Evolutionary conservation across 2,797 vertebrate genomes (phyloP), one percentile per base, ranked within the genome.

Genomic region (Nannoperca obscura): DNA sequence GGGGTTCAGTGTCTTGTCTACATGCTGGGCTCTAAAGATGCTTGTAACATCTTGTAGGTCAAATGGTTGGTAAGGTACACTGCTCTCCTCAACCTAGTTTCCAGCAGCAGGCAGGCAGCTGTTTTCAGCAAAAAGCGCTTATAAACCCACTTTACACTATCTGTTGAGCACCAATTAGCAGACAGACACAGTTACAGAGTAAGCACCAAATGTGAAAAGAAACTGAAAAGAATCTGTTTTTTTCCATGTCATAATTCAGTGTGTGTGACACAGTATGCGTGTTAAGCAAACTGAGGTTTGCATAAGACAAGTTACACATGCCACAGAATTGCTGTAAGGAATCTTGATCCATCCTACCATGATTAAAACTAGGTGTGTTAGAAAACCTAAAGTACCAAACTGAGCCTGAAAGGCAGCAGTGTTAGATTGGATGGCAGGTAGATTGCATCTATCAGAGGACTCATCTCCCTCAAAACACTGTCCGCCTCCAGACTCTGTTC

Each of bases 381-480:
- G 66, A 54, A 68, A 79, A 78, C 58, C 30, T 46, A 38, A 68
- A 38, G 54, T 11, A 42, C 71, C 11, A 53, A 24, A 47, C 22
- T n/a, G 54, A 74, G 71, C 20, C 42, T 72, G 63, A 80, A 70
- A 74, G 40, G 78, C 52, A 59, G 61, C 6, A 40, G 60, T 70
- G 75, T 76, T 74, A 54, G 77, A 83, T 59, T 78, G 70, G 74
- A 80, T 78, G 79, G 80, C 76, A 84, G 87, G 73, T 69, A 89
- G 83, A 90, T 86, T 85, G 86, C 79, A 83, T 89, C 89, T 70
- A 88, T 93, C 90, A 83, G 61, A 83, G 71, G 68, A 87, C 84
- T 91, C 89, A 87, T 85, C 72, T 76, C 59, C 63, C 71, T 53
- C 75, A 84, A 86, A 88, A 90, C 80, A 81, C 59, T 65, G 79